Percentiles rank a stretch among this genome's conserved stretches.
These are phyloP conservation scores for Lophotriccus pileatus DNA, from an alignment of 2,797 vertebrate species.

Conservation along the genomic window DNA sequence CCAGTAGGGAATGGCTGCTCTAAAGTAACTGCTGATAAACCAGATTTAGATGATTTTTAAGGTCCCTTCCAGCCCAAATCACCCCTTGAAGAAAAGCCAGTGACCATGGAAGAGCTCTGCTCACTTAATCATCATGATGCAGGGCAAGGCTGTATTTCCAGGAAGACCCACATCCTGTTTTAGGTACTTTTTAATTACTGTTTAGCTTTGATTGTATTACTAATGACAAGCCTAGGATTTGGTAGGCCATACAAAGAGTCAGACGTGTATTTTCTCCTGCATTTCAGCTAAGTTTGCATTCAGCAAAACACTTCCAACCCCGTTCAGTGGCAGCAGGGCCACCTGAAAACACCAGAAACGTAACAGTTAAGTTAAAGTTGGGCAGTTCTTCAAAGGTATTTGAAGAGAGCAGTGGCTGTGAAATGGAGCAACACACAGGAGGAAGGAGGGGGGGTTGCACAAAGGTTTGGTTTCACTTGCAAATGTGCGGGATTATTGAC, in stretches of 20 bases:
- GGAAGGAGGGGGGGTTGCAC: neutral
- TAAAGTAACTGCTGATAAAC: neutral
- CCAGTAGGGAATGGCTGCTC: neutral
- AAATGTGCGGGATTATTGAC: neutral
- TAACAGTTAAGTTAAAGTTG: neutral
- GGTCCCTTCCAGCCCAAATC: neutral
- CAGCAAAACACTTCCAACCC: neutral
- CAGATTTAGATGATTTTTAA: neutral
- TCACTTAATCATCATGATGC: fast-evolving
- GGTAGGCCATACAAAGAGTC: neutral
- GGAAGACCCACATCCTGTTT: neutral
- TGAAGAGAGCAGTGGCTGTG: neutral
- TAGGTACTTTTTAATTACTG: neutral
- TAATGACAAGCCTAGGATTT: neutral
- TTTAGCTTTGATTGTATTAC: neutral
- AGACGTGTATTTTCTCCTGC: neutral
- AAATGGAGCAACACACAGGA: neutral
- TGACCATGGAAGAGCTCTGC: neutral
- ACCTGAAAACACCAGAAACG: neutral
- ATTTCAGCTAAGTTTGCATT: neutral
- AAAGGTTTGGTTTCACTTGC: neutral
- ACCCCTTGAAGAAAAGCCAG: neutral
- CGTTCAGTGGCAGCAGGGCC: neutral
- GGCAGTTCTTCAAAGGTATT: neutral
- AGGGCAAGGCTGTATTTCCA: neutral